Conservation (phyloP, 2,888 invertebrate species). For the Sicus ferrugineus region DNA sequence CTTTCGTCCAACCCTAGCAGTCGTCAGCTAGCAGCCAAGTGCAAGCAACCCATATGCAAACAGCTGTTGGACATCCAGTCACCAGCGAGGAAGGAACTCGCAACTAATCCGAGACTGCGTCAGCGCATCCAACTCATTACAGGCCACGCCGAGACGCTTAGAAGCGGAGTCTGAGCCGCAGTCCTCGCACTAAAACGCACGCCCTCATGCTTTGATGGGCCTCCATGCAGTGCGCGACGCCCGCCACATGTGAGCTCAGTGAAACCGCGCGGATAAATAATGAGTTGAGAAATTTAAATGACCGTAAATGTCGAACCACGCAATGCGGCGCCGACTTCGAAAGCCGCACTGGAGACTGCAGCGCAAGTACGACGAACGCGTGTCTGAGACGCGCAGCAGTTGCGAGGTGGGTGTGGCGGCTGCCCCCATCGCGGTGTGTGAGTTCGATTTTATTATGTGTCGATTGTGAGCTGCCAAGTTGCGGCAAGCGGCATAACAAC, state of each 20-base stretch:
- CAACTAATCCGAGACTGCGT: constrained; percentile 11
- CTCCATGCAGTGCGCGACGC: constrained; percentile 3
- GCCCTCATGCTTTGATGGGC: constrained; percentile 18
- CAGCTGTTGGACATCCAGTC: constrained; percentile 23
- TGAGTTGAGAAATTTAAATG: constrained; percentile 34
- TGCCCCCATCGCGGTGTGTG: not conserved
- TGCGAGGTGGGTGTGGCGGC: not conserved
- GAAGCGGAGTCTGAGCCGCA: not conserved
- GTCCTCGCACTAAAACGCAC: constrained; percentile 18
- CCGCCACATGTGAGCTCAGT: not conserved
- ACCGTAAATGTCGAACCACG: constrained; percentile 30
- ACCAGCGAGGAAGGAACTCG: constrained; percentile 16
- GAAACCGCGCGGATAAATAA: constrained; percentile 29
- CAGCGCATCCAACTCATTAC: constrained; percentile 30
- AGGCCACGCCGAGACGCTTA: constrained; percentile 1
- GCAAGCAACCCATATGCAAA: constrained; percentile 5
- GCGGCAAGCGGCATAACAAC: constrained; percentile 1
- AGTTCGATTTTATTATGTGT: constrained; percentile 32
- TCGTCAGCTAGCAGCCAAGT: not conserved
- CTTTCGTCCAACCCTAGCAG: not conserved
- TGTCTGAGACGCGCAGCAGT: constrained; percentile 5
- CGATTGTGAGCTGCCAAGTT: constrained; percentile 24
- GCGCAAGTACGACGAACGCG: constrained; percentile 34
- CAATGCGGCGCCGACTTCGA: constrained; percentile 16
- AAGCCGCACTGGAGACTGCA: not conserved